These are phyloP conservation scores for Nyctibius bracteatus DNA, from an alignment of 2,113 vertebrate species.

Conservation along the genomic window DNA sequence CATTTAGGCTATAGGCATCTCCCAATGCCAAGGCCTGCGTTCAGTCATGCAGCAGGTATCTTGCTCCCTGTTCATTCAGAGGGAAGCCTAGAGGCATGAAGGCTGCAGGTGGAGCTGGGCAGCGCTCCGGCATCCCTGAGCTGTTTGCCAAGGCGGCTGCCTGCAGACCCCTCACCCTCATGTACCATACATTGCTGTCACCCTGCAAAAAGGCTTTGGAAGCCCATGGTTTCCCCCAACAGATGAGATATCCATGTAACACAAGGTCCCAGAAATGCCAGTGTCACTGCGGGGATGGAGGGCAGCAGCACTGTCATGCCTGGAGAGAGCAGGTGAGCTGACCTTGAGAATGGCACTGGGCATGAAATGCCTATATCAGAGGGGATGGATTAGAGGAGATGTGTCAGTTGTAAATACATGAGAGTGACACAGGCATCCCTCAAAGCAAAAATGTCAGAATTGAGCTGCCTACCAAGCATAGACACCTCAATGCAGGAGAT, in stretches of 20 bases:
- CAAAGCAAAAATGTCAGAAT: not conserved
- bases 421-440: not conserved
- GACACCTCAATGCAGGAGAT: not conserved
- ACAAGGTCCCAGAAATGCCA: not conserved
- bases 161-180: not conserved
- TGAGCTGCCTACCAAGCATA: not conserved
- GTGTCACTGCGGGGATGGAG: not conserved
- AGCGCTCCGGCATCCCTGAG: not conserved
- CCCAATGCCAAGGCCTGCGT: fast-evolving
- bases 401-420: not conserved
- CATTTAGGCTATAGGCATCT: conserved; percentile 25
- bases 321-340: not conserved
- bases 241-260: not conserved
- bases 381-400: not conserved
- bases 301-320: not conserved
- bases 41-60: not conserved
- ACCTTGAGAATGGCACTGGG: not conserved
- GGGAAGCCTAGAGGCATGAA: not conserved
- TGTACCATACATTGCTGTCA: not conserved
- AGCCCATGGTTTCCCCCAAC: not conserved
- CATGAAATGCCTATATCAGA: not conserved
- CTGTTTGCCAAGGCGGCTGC: not conserved
- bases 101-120: not conserved
- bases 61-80: not conserved
- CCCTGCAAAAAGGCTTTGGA: not conserved